Evolutionary conservation across 2,797 vertebrate species (phyloP).

Genomic region (Streptopelia turtur): DNA sequence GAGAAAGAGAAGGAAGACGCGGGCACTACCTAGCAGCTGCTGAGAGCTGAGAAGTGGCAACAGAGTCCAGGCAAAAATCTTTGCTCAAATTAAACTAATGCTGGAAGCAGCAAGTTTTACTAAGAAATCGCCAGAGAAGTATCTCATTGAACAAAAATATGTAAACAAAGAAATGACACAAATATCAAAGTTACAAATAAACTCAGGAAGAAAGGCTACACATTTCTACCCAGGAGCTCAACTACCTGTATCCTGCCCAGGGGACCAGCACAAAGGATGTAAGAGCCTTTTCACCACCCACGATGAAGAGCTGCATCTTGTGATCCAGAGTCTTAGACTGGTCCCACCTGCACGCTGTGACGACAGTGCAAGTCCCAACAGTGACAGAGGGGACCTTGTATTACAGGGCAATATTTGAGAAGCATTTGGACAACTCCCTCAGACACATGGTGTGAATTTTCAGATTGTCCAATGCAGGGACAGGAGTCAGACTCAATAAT

Average conservation of each 20-base stretch:
- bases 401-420: no score
- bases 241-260: not conserved
- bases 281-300: not conserved
- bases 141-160: not conserved
- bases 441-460: no score
- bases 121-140: not conserved
- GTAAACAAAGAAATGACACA: not conserved
- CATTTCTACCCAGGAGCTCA: not conserved
- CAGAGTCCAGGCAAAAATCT: not conserved
- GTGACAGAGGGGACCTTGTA: not conserved
- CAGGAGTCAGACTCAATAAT: no score
- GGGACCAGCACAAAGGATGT: not conserved
- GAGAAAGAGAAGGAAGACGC: not conserved
- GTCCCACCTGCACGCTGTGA: not conserved
- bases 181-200: not conserved
- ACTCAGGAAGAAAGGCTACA: not conserved
- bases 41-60: not conserved
- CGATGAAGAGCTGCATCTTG: not conserved
- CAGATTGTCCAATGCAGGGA: no score
- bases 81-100: not conserved
- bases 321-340: accelerated
- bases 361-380: not conserved
- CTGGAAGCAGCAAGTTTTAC: not conserved
- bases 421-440: no score
- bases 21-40: not conserved